These are phyloP conservation scores for Myripristis jacobus DNA, from an alignment of 2,797 vertebrate genomes.

Conservation along the genomic window DNA sequence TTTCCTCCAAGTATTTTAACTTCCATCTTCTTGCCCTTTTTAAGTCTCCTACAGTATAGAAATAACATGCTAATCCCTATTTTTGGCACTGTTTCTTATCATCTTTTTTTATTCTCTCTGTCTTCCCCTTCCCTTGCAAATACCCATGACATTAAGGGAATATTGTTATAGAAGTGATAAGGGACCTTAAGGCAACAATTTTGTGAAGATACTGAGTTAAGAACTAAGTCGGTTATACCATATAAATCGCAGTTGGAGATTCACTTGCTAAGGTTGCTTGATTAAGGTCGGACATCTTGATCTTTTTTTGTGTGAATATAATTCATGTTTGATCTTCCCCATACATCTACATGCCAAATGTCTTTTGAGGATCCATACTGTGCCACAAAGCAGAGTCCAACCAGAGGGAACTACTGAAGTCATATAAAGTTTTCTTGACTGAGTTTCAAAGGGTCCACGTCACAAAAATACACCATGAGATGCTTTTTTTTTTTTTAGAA, in stretches of 20 bases:
- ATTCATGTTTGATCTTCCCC: conserved; percentile 52
- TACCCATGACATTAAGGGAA: conserved; percentile 59
- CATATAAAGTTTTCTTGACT: not conserved
- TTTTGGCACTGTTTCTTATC: conserved; percentile 42
- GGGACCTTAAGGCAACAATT: conserved; percentile 62
- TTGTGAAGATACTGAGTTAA: conserved; percentile 38
- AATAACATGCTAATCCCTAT: conserved; percentile 29
- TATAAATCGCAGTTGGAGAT: conserved; percentile 56
- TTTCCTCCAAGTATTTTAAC: not conserved
- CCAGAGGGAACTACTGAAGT: not conserved
- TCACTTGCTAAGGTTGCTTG: conserved; percentile 45
- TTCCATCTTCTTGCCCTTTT: conserved; percentile 15
- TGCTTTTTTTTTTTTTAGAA: conserved; percentile 2
- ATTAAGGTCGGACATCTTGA: conserved; percentile 45
- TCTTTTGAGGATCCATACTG: conserved; percentile 9
- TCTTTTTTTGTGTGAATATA: conserved; percentile 38
- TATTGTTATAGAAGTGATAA: conserved; percentile 59
- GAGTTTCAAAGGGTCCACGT: not conserved
- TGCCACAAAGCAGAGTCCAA: not conserved
- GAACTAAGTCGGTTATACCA: conserved; percentile 42
- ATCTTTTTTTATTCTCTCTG: conserved; percentile 9
- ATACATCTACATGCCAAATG: conserved; percentile 28
- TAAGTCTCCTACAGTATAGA: conserved; percentile 4
- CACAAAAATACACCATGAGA: not conserved
- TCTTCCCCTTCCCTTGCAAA: conserved; percentile 44